Percentiles rank a stretch among this genome's conserved stretches.
Conservation (phyloP, 2,888 invertebrate genomes). For the Cloeon dipterum region DNA sequence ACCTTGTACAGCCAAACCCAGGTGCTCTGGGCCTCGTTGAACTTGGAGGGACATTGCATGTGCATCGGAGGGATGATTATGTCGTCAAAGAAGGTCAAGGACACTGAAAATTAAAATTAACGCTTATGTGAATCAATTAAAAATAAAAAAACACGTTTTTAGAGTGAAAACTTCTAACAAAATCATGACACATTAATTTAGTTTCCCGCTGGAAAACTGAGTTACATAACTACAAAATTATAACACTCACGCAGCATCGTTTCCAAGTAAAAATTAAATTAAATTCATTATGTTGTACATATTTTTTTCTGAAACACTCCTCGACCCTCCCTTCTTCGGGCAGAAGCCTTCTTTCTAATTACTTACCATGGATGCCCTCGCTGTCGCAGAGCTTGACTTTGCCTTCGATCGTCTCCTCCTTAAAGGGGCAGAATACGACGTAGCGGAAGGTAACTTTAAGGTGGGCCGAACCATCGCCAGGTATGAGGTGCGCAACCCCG, state of each 20-base stretch:
- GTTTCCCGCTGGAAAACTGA: too few species aligned
- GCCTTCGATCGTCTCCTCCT: slow-evolving; percentile 83
- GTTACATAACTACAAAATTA: too few species aligned
- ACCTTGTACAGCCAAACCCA: slow-evolving; percentile 95
- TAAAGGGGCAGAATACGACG: slow-evolving; percentile 81
- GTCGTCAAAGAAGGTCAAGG: slow-evolving; percentile 91
- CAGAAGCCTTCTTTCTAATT: too few species aligned
- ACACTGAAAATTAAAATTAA: slow-evolving; percentile 51
- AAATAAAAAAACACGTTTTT: too few species aligned
- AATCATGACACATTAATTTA: too few species aligned
- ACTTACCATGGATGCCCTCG: slow-evolving; percentile 82
- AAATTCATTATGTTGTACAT: too few species aligned
- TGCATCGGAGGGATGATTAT: slow-evolving; percentile 80
- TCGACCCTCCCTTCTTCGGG: too few species aligned
- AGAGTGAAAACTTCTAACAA: too few species aligned
- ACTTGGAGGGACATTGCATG: slow-evolving; percentile 80
- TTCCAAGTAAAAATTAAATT: too few species aligned
- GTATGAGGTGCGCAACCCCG: slow-evolving; percentile 79
- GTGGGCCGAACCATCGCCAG: slow-evolving; percentile 87
- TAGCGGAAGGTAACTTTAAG: slow-evolving; percentile 83
- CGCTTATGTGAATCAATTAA: too few species aligned
- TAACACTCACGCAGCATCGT: too few species aligned
- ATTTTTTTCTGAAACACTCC: too few species aligned
- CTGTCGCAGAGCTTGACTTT: slow-evolving; percentile 77
- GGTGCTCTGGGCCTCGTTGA: slow-evolving; percentile 31